These are phyloP conservation scores for Podabrus alpinus DNA, from an alignment of 2,888 invertebrate genomes.

Conservation along the genomic window DNA sequence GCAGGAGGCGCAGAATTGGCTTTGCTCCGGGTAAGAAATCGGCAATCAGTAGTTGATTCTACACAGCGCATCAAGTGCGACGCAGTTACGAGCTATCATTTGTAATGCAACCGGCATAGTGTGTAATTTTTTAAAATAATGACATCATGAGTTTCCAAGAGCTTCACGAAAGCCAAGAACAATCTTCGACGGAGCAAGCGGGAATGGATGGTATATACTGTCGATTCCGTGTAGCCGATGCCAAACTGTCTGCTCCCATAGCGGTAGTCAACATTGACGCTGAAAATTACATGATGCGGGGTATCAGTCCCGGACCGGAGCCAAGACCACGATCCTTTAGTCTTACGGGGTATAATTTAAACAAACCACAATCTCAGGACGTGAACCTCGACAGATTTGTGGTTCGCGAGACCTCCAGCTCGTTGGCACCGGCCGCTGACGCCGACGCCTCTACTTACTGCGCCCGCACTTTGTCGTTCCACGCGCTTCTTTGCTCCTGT, in stretches of 20 bases:
- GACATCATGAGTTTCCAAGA: slow-evolving; percentile 49
- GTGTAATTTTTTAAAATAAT: slow-evolving; percentile 39
- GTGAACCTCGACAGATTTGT: slow-evolving; percentile 51
- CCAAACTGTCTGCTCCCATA: slow-evolving; percentile 39
- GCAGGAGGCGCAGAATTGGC: slow-evolving; percentile 32
- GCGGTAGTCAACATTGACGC: slow-evolving; percentile 56
- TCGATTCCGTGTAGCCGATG: slow-evolving; percentile 34
- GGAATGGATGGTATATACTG: slow-evolving; percentile 39
- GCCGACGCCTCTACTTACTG: slow-evolving; percentile 46
- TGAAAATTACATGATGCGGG: slow-evolving; percentile 60
- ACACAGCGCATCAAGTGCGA: slow-evolving; percentile 11
- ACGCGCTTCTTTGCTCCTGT: slow-evolving; percentile 56
- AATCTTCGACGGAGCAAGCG: slow-evolving; percentile 32
- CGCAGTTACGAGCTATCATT: slow-evolving; percentile 9
- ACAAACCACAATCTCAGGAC: slow-evolving; percentile 32
- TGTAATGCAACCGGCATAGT: slow-evolving; percentile 41
- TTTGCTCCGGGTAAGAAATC: slow-evolving; percentile 34
- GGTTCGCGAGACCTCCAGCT: slow-evolving; percentile 50
- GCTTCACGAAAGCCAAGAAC: slow-evolving; percentile 39
- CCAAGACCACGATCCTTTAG: slow-evolving; percentile 40
- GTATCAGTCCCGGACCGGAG: slow-evolving; percentile 47
- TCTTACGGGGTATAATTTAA: slow-evolving; percentile 32
- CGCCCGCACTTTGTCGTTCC: slow-evolving; percentile 57
- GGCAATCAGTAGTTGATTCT: slow-evolving; percentile 31
- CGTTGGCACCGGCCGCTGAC: slow-evolving; percentile 40